These are phyloP conservation scores for Drosophila auraria DNA, from an alignment of 1,140 invertebrate genomes.

Conservation along the genomic window DNA sequence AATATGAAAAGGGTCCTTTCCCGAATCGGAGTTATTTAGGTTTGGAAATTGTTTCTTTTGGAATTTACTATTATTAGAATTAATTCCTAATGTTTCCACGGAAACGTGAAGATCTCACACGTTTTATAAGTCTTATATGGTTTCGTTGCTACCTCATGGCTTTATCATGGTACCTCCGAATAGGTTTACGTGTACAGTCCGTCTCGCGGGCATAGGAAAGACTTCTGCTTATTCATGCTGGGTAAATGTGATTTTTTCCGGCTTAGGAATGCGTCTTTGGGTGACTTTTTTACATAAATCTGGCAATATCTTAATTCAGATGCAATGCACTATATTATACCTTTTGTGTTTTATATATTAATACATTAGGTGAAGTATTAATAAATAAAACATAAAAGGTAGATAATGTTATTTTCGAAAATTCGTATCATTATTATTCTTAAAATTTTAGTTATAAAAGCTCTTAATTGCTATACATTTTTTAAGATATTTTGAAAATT, in stretches of 20 bases:
- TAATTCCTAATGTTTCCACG: background rate
- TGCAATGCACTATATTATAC: background rate
- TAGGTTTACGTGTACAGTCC: background rate
- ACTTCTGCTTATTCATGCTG: background rate
- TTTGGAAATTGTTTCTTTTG: too few species aligned
- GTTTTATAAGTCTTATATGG: background rate
- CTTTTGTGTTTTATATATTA: background rate
- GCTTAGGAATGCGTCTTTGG: too few species aligned
- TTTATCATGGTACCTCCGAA: background rate
- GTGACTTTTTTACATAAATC: too few species aligned
- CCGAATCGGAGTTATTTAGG: background rate
- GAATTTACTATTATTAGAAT: too few species aligned
- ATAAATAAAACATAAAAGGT: too few species aligned
- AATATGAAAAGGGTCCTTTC: background rate
- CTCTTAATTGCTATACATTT: background rate
- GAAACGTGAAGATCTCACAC: background rate
- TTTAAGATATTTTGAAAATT: background rate
- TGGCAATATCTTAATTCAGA: too few species aligned
- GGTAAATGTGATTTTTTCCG: too few species aligned
- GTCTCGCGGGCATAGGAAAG: background rate
- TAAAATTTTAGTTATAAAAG: background rate
- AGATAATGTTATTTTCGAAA: too few species aligned
- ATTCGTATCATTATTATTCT: too few species aligned
- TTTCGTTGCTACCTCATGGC: constrained; percentile 21
- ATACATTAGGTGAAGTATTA: too few species aligned